Base-by-base conservation (phyloP, 2,888 invertebrate species). In the Ophraella communa region DNA sequence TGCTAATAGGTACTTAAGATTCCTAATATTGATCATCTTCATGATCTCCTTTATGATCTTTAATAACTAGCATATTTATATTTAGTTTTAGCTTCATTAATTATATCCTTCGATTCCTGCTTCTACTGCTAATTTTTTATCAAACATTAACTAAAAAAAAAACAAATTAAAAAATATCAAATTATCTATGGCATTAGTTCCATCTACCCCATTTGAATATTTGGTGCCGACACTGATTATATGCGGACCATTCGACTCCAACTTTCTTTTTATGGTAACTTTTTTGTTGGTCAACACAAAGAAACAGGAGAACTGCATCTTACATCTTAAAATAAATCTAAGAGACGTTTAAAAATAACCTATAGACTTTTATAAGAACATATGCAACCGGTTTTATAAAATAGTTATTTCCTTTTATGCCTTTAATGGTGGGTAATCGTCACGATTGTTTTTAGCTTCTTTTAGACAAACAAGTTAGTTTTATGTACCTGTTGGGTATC, bases 351-450 rank as follows among this genome's bases (percentile, higher is more conserved):
- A 60, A 60, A 60, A 60, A 60, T 60, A 60, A 53, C 60, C 44
- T 44, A 53, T 52, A 24, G 51, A 42, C 51, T 59, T 47, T 59
- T 35, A 33, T 27, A 39, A 51, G 39, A 59, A 53, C 52, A 49
- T n/a, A 18, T 21, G 44, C 33, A 44, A 60, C 60, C 60, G 60
- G 60, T 60, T 60, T 60, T 53, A 44, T 45, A 53, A 53, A 60
- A 60, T 60, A 20, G 44, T 60, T 44, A 60, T 60, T 60, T 53
- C 60, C 60, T 52, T 60, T 60, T 44, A 39, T 52, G 52, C 60
- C 20, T 53, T 52, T 60, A 60, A 60, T 60, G 59, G 44, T 52
- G 52, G 59, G 44, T 52, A 42, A 60, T 52, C 52, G 42, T 58
- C 30, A 58, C 33, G 56, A 57, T 58, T 14, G 27, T 51, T 58